Evolutionary conservation across 2,797 vertebrate species (phyloP), one percentile per base, ranked within the genome.

Genomic region (Sebastes elongatus): DNA sequence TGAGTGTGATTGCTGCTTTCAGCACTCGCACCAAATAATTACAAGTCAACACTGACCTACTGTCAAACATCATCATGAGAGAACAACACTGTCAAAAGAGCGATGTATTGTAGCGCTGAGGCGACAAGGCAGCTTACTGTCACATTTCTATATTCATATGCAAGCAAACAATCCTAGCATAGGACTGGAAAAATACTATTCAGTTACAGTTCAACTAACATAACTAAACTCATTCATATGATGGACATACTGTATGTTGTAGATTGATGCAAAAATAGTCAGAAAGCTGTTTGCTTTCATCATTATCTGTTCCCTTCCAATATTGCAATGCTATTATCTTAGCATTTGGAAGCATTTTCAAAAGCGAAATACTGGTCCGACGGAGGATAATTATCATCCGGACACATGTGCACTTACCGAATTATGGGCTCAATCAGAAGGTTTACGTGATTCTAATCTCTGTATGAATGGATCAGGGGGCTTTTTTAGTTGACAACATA

Each of bases 11-110:
- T 4, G 72, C 64, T 33, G 69, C 52, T 87, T 74, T 72, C 28
- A 70, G 75, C 74, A 3, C 61, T 76, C 74, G 76, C 53, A 63
- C 27, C 35, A 13, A 75, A 85, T 76, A 80, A 77, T 86, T 83
- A 93, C 83, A 84, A 90, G 90, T 90, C 86, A 77, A 81, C 63
- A 64, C 42, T 25, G 90, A 93, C 92, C 87, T 85, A 82, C 77
- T 75, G 90, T 94, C 90, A 69, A 88, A 86, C 52, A 20, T n/a
- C 5, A 23, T 55, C 14, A 57, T 49, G 25, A 86, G 61, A 38
- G 75, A 72, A 32, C 73, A 73, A 72, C n/a, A 22, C 76, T 61
- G 73, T 87, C 49, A 53, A 55, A 67, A 49, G 32, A 83, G 73
- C 57, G 61, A 80, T n/a, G 25, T 11, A 27, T 27, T 22, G 67